Evolutionary conservation across 1,140 invertebrate genomes (phyloP).

Genomic region (Acromyrmex echinatior): DNA sequence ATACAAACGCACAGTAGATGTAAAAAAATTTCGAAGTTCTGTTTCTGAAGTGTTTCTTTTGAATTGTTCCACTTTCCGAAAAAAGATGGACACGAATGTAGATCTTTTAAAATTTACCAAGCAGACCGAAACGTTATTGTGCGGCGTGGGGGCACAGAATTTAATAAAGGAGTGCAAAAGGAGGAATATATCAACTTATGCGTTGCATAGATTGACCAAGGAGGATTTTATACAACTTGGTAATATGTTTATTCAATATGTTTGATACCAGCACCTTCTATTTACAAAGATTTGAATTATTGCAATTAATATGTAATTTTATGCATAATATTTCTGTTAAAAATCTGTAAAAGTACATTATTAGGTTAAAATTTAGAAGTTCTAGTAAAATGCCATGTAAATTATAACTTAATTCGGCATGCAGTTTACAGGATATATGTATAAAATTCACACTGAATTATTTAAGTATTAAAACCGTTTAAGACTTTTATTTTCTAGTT

Average conservation of each 20-base stretch:
- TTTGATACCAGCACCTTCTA: not conserved
- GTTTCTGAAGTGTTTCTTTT: no score
- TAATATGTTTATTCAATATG: conserved; percentile 15
- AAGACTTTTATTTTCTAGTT: no score
- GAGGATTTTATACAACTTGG: conserved; percentile 55
- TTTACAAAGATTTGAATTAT: not conserved
- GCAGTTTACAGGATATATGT: no score
- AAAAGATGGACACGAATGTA: not conserved
- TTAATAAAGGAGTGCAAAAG: conserved; percentile 59
- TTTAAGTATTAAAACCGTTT: no score
- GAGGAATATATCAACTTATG: conserved; percentile 61
- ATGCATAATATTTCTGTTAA: not conserved
- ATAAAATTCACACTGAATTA: no score
- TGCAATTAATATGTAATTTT: not conserved
- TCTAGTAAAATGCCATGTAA: not conserved
- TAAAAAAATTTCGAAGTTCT: not conserved
- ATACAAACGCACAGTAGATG: not conserved
- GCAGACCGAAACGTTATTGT: conserved; percentile 53
- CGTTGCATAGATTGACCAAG: conserved; percentile 49
- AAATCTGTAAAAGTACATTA: not conserved
- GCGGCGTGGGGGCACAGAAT: conserved; percentile 47
- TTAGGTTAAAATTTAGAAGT: no score
- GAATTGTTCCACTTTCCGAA: not conserved
- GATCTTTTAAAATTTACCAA: conserved; percentile 57
- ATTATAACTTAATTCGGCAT: not conserved